phyloP scores from a whole-genome alignment of 2,888 invertebrate species.

The Drosophila demipolita region DNA sequence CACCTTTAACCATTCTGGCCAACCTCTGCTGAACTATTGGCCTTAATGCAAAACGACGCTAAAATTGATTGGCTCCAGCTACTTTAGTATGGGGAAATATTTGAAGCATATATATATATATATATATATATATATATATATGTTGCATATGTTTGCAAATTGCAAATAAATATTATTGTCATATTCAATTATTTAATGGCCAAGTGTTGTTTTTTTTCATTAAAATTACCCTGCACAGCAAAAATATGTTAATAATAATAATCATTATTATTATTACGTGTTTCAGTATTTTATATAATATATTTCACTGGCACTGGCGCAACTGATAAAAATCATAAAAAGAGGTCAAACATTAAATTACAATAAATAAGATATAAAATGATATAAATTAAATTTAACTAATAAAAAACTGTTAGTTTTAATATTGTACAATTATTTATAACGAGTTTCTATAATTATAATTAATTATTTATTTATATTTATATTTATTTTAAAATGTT shows the following conservation, averaged over 20 bases:
- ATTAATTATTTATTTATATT: no score
- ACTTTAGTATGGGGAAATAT: slow-evolving; percentile 2
- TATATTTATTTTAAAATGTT: no score
- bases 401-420: not conserved
- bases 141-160: not conserved
- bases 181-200: not conserved
- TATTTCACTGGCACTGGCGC: no score
- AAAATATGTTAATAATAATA: not conserved
- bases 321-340: not conserved
- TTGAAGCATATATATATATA: not conserved
- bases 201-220: not conserved
- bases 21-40: slow-evolving; percentile 36
- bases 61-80: slow-evolving; percentile 28
- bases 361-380: not conserved
- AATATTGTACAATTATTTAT: not conserved
- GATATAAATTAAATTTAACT: not conserved
- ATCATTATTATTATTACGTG: not conserved
- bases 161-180: not conserved
- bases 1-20: slow-evolving; percentile 29
- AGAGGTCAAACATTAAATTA: not conserved
- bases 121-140: not conserved
- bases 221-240: not conserved
- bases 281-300: not conserved
- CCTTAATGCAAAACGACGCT: slow-evolving; percentile 41
- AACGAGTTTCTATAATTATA: not conserved